phyloP scores from a whole-genome alignment of 2,888 invertebrate genomes.

The Agrypnus murinus region DNA sequence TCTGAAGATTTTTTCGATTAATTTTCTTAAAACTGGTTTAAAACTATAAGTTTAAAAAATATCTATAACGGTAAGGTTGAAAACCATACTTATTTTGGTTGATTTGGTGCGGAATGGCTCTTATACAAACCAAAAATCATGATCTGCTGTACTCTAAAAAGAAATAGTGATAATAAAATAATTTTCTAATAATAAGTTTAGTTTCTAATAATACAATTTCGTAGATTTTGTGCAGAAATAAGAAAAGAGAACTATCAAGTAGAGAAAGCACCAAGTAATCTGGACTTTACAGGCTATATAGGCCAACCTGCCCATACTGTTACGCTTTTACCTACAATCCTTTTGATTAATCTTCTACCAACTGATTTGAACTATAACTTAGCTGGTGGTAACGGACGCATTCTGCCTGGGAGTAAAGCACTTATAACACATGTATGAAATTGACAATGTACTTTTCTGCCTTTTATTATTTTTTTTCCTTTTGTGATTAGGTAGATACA shows the following conservation, averaged over 20 bases:
- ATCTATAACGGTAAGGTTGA: too few relatives aligned
- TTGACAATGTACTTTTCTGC: too few relatives aligned
- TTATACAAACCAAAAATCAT: too few relatives aligned
- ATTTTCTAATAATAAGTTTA: not conserved
- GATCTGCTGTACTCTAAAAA: too few relatives aligned
- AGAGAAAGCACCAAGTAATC: slow-evolving; percentile 72
- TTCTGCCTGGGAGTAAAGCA: slow-evolving; percentile 66
- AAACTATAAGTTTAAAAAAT: too few relatives aligned
- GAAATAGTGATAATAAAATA: too few relatives aligned
- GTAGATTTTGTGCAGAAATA: slow-evolving; percentile 86
- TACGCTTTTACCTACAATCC: slow-evolving; percentile 87
- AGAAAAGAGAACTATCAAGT: slow-evolving; percentile 87
- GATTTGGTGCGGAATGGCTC: too few relatives aligned
- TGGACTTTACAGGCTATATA: slow-evolving; percentile 63
- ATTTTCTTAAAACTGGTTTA: too few relatives aligned
- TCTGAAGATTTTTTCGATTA: too few relatives aligned
- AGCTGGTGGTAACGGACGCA: slow-evolving; percentile 65
- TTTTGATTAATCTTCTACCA: slow-evolving; percentile 91
- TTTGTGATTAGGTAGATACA: slow-evolving; percentile 80
- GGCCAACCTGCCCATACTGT: slow-evolving; percentile 90
- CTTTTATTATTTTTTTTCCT: slow-evolving; percentile 34
- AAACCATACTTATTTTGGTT: too few relatives aligned
- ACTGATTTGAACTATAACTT: slow-evolving; percentile 82
- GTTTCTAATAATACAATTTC: slow-evolving; percentile 21
- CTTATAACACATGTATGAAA: slow-evolving; percentile 65